phyloP scores from a whole-genome alignment of 1,140 invertebrate species.

The Cryptotermes secundus region DNA sequence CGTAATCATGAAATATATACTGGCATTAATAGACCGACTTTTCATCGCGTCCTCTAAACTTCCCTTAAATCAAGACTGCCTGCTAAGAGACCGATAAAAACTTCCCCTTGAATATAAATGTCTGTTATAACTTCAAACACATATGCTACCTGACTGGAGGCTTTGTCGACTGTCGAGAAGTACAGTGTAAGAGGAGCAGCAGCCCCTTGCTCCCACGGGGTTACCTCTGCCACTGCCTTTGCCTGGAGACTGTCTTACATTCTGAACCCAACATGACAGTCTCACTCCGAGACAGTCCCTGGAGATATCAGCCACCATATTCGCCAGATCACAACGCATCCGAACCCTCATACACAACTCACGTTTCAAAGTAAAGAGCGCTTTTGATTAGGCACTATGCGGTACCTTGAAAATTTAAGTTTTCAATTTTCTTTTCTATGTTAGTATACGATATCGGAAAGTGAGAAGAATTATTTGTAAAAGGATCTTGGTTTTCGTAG shows the following conservation, averaged over 20 bases:
- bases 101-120: background rate
- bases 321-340: background rate
- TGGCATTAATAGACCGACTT: background rate
- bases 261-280: slow-evolving; percentile 19
- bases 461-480: too few relatives aligned
- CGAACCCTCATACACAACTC: too few relatives aligned
- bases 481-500: too few relatives aligned
- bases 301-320: background rate
- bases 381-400: too few relatives aligned
- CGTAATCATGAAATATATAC: too few relatives aligned
- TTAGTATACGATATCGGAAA: too few relatives aligned
- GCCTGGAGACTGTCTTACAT: background rate
- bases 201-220: background rate
- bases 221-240: background rate
- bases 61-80: background rate
- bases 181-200: background rate
- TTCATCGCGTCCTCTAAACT: background rate
- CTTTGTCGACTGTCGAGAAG: background rate
- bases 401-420: too few relatives aligned
- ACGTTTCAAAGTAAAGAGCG: too few relatives aligned
- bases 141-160: background rate
- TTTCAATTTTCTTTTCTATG: too few relatives aligned
- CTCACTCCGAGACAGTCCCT: background rate
- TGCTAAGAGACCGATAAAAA: background rate
- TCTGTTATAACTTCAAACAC: background rate